A percentile compares a stretch with the other conserved stretches of the same genome.
Conservation (phyloP, 1,140 invertebrate species). For the Acromyrmex heyeri region DNA sequence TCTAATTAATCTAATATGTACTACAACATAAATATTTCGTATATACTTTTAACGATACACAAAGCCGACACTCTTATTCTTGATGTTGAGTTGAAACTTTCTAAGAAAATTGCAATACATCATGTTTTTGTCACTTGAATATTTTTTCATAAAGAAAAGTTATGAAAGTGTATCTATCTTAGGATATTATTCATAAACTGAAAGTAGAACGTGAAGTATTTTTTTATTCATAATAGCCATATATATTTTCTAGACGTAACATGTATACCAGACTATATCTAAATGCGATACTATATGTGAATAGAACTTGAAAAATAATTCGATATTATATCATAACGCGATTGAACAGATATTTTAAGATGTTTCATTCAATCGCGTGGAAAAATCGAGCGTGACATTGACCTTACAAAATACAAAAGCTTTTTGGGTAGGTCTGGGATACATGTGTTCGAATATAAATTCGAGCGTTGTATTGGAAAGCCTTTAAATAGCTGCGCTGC, state of each 20-base stretch:
- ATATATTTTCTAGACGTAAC: background rate
- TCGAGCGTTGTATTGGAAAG: background rate
- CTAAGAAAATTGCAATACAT: background rate
- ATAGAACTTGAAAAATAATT: conserved; percentile 6
- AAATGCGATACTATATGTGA: background rate
- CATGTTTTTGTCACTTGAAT: background rate
- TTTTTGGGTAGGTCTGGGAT: conserved; percentile 8
- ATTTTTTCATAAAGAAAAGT: background rate
- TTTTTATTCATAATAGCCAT: background rate
- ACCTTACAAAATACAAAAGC: conserved; percentile 44
- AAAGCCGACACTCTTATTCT: background rate
- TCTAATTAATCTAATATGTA: background rate
- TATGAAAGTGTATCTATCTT: background rate
- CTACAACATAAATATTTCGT: background rate
- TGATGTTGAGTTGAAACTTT: background rate
- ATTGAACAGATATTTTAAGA: conserved; percentile 6
- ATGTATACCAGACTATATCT: background rate
- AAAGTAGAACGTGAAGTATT: background rate
- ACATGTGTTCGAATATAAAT: conserved; percentile 24
- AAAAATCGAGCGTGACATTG: conserved; percentile 21
- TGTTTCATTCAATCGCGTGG: no score
- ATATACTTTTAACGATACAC: background rate
- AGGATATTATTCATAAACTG: background rate
- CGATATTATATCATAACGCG: background rate
- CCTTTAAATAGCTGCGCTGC: conserved; percentile 35